Evolutionary conservation across 2,797 vertebrate genomes (phyloP).

Genomic region (Ctenopoma kingsleyae): DNA sequence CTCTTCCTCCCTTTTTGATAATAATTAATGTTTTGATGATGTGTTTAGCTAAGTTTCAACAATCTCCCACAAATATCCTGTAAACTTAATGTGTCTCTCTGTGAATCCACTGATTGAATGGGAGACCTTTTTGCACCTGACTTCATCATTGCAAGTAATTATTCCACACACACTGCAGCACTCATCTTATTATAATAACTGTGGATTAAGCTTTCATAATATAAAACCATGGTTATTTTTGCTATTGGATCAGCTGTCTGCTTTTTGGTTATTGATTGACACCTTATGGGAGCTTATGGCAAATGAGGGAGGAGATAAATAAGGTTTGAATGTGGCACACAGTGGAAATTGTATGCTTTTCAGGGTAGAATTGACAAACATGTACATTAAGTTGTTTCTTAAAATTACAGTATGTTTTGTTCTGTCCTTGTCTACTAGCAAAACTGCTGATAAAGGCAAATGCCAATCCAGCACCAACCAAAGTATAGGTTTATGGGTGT

Average conservation of each 20-base stretch:
- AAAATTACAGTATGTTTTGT: conserved; percentile 18
- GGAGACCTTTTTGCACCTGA: conserved; percentile 50
- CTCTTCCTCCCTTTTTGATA: not conserved
- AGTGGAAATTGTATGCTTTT: conserved; percentile 21
- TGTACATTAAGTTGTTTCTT: not conserved
- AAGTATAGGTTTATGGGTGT: conserved; percentile 31
- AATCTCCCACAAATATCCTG: conserved; percentile 29
- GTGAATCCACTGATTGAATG: conserved; percentile 33
- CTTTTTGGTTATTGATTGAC: conserved; percentile 56
- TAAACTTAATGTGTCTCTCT: conserved; percentile 32
- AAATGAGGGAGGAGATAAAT: conserved; percentile 36
- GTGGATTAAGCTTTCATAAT: conserved; percentile 46
- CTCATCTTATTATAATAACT: conserved; percentile 25
- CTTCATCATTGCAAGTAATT: conserved; percentile 53
- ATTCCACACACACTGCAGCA: conserved; percentile 33
- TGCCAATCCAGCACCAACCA: conserved; percentile 19
- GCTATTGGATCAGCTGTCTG: conserved; percentile 46
- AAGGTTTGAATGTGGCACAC: conserved; percentile 24
- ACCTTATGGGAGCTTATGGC: conserved; percentile 45
- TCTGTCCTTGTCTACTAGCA: conserved; percentile 13
- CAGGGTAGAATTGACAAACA: conserved; percentile 23
- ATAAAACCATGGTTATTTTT: conserved; percentile 23
- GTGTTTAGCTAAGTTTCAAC: conserved; percentile 16
- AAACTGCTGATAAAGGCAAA: conserved; percentile 25
- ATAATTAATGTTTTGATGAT: conserved; percentile 28